These are phyloP conservation scores for Sebastes dallii DNA, from an alignment of 2,797 vertebrate species.

Conservation along the genomic window DNA sequence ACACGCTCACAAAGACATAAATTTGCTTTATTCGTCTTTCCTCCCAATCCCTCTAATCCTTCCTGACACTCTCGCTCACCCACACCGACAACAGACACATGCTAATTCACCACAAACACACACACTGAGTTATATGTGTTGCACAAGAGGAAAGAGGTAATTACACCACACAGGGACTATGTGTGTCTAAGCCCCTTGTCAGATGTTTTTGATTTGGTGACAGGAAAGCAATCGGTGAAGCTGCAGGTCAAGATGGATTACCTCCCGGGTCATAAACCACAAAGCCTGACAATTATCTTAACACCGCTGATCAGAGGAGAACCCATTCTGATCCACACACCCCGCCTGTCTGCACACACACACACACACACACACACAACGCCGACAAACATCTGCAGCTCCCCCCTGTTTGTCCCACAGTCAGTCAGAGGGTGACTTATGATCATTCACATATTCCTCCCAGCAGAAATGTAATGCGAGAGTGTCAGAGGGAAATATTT, in stretches of 20 bases:
- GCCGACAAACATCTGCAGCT: not conserved
- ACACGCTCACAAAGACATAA: constrained; percentile 1
- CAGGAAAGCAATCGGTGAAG: not conserved
- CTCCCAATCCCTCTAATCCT: constrained; percentile 1
- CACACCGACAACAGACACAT: not conserved
- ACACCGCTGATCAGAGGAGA: not conserved
- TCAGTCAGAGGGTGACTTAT: constrained; percentile 8
- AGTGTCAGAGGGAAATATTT: not conserved
- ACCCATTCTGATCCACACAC: not conserved
- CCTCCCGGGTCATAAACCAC: constrained; percentile 5
- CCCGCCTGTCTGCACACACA: not conserved
- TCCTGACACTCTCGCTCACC: not conserved
- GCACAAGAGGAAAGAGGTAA: constrained; percentile 10
- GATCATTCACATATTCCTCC: constrained; percentile 6
- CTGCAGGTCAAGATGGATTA: constrained; percentile 17
- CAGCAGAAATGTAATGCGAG: constrained; percentile 6
- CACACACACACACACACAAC: not conserved
- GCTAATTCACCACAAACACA: not conserved
- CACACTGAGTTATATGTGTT: not conserved
- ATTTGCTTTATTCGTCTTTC: not conserved
- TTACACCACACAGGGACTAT: constrained; percentile 3
- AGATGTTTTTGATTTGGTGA: constrained; percentile 14
- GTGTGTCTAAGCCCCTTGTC: not conserved
- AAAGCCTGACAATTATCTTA: not conserved
- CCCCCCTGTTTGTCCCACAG: not conserved